Evolutionary conservation across 1,140 invertebrate species (phyloP).

Genomic region (Dinoponera quadriceps): DNA sequence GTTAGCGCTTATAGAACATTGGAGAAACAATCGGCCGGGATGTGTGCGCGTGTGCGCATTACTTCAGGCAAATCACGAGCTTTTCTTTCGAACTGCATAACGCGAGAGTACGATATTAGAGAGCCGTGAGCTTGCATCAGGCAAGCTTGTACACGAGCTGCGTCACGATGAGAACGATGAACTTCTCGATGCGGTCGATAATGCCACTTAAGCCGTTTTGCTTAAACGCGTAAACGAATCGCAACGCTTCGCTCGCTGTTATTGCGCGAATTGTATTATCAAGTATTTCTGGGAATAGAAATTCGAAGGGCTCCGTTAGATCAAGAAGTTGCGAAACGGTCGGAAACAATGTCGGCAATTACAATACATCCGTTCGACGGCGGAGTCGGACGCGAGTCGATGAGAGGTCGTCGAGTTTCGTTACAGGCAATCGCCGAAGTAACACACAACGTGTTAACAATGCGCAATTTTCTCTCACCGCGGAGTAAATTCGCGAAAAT

Average conservation of each 20-base stretch:
- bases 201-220: slow-evolving; percentile 61
- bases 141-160: slow-evolving; percentile 31
- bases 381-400: slow-evolving; percentile 19
- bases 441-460: too few relatives aligned
- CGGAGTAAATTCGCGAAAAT: too few relatives aligned
- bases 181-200: slow-evolving; percentile 55
- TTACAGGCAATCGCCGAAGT: background rate
- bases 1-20: slow-evolving; percentile 29
- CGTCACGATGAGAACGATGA: slow-evolving; percentile 62
- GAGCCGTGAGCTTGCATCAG: slow-evolving; percentile 27
- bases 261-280: slow-evolving; percentile 69
- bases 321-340: slow-evolving; percentile 34
- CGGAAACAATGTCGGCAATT: slow-evolving; percentile 59
- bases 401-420: background rate
- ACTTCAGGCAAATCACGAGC: slow-evolving; percentile 31
- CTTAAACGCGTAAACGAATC: slow-evolving; percentile 59
- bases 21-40: slow-evolving; percentile 37
- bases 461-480: too few relatives aligned
- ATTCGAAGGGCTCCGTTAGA: slow-evolving; percentile 16
- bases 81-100: slow-evolving; percentile 35
- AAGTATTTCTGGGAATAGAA: slow-evolving; percentile 68
- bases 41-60: background rate
- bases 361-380: slow-evolving; percentile 38
- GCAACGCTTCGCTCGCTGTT: slow-evolving; percentile 53
- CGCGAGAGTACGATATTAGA: slow-evolving; percentile 12